Evolutionary conservation across 2,113 vertebrate genomes (phyloP).

Genomic region (Nesogale talazaci): DNA sequence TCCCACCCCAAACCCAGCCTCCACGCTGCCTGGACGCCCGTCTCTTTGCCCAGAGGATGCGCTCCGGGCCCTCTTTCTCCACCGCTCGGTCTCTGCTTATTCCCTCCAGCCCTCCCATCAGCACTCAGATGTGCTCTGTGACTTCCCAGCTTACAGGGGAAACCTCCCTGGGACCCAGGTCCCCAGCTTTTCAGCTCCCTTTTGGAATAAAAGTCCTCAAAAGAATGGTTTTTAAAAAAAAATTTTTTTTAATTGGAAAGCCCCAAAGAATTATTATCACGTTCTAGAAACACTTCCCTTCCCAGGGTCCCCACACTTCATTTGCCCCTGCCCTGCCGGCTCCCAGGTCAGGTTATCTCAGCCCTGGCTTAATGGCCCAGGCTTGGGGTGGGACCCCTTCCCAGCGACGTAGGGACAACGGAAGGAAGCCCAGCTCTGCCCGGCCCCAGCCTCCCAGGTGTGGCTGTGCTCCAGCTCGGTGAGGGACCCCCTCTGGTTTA

Average conservation of each 20-base stretch:
- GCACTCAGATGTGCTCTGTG: too few species aligned
- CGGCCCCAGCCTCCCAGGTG: too few species aligned
- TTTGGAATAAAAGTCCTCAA: conserved; percentile 28
- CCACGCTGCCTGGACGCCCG: rapidly evolving
- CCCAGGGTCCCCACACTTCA: not conserved
- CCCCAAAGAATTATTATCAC: too few species aligned
- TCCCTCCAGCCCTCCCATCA: too few species aligned
- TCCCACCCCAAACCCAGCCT: not conserved
- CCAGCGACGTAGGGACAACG: too few species aligned
- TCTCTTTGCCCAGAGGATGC: rapidly evolving
- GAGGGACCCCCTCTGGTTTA: too few species aligned
- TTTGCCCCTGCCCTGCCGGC: not conserved
- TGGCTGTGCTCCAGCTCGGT: too few species aligned
- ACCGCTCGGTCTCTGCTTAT: too few species aligned
- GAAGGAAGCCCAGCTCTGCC: too few species aligned
- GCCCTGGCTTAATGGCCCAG: not conserved
- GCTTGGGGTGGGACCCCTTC: too few species aligned
- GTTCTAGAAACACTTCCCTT: not conserved
- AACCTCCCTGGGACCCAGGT: not conserved
- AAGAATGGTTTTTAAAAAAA: conserved; percentile 5
- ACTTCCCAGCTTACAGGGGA: not conserved
- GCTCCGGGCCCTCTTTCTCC: not conserved
- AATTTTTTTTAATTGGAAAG: too few species aligned
- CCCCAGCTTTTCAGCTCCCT: not conserved
- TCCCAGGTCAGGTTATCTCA: too few species aligned